Conservation (phyloP, 2,113 vertebrate species). For the Oreochromis aureus region DNA sequence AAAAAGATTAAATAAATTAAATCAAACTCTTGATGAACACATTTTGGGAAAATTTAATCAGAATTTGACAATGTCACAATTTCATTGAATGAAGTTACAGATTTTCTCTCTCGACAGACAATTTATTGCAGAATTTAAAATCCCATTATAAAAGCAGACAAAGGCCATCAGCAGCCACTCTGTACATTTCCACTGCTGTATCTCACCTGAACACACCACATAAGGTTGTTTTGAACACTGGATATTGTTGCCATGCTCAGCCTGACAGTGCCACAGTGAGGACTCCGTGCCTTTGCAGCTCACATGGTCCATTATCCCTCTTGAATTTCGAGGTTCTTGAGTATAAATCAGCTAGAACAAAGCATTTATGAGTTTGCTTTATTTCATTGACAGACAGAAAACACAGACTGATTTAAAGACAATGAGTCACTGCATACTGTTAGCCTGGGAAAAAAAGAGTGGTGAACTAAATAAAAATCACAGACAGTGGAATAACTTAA, state of each 20-base stretch:
- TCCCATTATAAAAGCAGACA: background rate
- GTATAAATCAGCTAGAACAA: background rate
- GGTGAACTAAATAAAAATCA: background rate
- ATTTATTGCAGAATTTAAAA: background rate
- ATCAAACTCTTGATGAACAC: background rate
- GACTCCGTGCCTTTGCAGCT: background rate
- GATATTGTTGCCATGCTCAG: accelerated
- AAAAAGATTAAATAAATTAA: background rate
- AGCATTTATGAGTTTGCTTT: background rate
- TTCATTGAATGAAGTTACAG: background rate
- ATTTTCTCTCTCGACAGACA: background rate
- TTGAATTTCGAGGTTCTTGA: accelerated
- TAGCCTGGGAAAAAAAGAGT: background rate
- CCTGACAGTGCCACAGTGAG: slow-evolving; percentile 59
- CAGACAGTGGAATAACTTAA: too few relatives aligned
- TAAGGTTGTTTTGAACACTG: accelerated
- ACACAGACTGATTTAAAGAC: too few relatives aligned
- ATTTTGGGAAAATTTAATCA: background rate
- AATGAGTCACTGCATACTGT: background rate
- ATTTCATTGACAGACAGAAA: background rate
- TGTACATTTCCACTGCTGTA: background rate
- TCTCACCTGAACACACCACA: slow-evolving; percentile 54
- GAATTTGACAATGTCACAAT: background rate
- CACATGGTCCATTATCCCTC: background rate
- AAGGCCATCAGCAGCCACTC: background rate